Percentiles rank a stretch among this genome's conserved stretches.
Evolutionary conservation across 2,797 vertebrate species (phyloP).

Genomic region (Pseudochirops corinnae): DNA sequence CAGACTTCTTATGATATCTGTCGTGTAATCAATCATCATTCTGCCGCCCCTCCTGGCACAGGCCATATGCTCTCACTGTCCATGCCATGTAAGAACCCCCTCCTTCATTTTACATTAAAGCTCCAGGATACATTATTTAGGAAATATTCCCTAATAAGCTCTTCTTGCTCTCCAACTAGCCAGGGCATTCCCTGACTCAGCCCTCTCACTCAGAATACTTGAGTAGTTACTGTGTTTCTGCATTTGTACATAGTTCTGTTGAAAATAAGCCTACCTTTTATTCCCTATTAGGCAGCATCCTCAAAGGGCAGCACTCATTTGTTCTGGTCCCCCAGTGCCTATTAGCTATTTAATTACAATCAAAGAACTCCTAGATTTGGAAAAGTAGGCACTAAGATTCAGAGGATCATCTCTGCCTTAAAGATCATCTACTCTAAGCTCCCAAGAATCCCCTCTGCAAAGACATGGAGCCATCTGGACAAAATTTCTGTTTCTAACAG

Average conservation of each 20-base stretch:
- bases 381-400: neutral
- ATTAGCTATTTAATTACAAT: neutral
- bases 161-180: too few relatives aligned
- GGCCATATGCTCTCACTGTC: neutral
- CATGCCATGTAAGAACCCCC: neutral
- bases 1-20: neutral
- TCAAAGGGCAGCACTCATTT: neutral
- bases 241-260: neutral
- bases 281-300: neutral
- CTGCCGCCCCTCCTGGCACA: neutral
- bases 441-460: neutral
- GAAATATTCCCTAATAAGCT: neutral
- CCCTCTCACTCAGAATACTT: neutral
- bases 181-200: neutral
- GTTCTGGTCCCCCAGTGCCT: neutral
- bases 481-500: neutral
- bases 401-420: neutral
- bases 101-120: neutral
- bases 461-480: neutral
- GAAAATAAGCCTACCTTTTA: neutral
- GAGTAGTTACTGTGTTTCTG: neutral
- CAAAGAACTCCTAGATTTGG: neutral
- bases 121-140: neutral
- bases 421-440: neutral
- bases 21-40: neutral